phyloP scores from a whole-genome alignment of 2,113 vertebrate species.

The Pelecanoides urinatrix region DNA sequence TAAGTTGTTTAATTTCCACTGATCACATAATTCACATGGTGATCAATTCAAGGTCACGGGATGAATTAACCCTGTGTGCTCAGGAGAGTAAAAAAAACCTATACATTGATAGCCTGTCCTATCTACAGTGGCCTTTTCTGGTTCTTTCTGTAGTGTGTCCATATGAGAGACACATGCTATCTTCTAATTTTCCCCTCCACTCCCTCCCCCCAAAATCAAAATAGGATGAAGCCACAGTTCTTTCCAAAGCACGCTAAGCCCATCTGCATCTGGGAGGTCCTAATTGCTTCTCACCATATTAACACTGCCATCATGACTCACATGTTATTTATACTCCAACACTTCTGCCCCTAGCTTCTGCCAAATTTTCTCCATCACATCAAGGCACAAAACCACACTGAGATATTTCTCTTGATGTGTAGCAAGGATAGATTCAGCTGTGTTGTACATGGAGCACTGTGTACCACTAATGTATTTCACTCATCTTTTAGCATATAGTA shows the following conservation, averaged over 20 bases:
- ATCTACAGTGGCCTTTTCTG: not conserved
- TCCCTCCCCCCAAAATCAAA: not conserved
- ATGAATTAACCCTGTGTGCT: not conserved
- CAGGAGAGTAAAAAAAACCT: not conserved
- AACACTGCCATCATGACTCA: not conserved
- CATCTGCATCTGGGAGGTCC: not conserved
- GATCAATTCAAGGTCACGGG: not conserved
- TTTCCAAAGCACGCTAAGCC: not conserved
- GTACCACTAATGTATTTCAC: not conserved
- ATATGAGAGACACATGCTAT: not conserved
- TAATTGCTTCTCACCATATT: not conserved
- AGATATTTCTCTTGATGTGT: not conserved
- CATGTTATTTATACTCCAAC: not conserved
- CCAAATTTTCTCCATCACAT: not conserved
- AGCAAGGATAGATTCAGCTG: not conserved
- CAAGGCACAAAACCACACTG: not conserved
- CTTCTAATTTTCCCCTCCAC: not conserved
- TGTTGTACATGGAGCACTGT: not conserved
- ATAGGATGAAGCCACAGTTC: not conserved
- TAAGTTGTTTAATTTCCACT: not conserved
- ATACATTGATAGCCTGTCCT: no score
- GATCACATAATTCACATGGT: not conserved
- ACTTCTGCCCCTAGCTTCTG: not conserved
- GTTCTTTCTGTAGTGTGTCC: not conserved
- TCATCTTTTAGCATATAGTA: not conserved